A percentile compares a stretch with the other conserved stretches of the same genome.
Evolutionary conservation across 2,113 vertebrate genomes (phyloP).

Genomic region (Albula goreensis): DNA sequence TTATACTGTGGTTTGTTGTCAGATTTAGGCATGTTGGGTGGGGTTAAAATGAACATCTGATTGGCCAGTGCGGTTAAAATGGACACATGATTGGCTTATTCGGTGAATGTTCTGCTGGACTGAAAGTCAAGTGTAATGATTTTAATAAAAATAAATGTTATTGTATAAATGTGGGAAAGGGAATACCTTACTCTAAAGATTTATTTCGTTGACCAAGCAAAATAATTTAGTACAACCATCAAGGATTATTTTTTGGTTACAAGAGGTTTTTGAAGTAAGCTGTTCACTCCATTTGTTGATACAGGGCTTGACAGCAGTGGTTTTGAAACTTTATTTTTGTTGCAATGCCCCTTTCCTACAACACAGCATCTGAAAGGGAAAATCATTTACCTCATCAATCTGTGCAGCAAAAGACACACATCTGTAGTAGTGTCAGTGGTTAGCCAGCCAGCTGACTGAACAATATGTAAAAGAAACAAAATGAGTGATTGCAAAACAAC

Average conservation of each 20-base stretch:
- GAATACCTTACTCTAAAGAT: neutral
- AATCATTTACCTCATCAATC: neutral
- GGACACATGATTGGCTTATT: neutral
- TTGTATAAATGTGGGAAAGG: neutral
- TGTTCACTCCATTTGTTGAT: neutral
- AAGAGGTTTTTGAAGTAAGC: neutral
- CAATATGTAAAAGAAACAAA: neutral
- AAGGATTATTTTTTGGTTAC: neutral
- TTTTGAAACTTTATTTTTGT: neutral
- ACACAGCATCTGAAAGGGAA: neutral
- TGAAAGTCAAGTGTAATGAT: neutral
- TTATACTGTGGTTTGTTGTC: neutral
- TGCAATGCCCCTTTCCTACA: neutral
- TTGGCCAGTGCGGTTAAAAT: neutral
- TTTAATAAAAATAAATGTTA: neutral
- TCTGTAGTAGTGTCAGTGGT: neutral
- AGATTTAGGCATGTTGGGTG: neutral
- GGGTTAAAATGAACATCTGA: neutral
- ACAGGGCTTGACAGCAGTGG: neutral
- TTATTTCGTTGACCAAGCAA: too few species aligned
- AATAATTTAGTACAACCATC: neutral
- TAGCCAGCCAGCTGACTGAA: neutral
- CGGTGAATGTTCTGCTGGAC: neutral
- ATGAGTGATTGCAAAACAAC: neutral
- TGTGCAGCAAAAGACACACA: neutral